Evolutionary conservation across 2,888 invertebrate genomes (phyloP).

Genomic region (Actias luna): DNA sequence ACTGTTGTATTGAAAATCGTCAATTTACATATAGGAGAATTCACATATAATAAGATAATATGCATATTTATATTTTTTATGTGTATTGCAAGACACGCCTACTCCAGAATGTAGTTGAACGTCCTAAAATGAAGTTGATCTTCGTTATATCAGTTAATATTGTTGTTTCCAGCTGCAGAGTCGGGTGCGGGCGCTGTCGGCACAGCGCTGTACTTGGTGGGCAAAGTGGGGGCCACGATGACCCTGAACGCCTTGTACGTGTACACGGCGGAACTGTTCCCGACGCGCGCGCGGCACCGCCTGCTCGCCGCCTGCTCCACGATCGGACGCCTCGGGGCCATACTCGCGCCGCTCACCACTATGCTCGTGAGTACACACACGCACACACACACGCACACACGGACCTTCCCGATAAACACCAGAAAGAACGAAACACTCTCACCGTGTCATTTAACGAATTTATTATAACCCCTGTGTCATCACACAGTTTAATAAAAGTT

Average conservation of each 20-base stretch:
- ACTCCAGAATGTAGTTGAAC: too few relatives aligned
- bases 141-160: background rate
- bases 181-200: slow-evolving; percentile 43
- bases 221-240: slow-evolving; percentile 85
- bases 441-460: too few relatives aligned
- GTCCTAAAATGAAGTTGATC: background rate
- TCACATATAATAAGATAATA: too few relatives aligned
- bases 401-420: background rate
- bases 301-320: slow-evolving; percentile 86
- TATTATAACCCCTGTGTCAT: too few relatives aligned
- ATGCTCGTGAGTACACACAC: slow-evolving; percentile 76
- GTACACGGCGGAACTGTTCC: slow-evolving; percentile 88
- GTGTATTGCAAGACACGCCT: too few relatives aligned
- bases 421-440: too few relatives aligned
- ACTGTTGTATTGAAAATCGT: too few relatives aligned
- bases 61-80: background rate
- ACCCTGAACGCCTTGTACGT: slow-evolving; percentile 85
- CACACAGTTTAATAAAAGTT: too few relatives aligned
- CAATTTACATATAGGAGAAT: too few relatives aligned
- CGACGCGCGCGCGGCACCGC: slow-evolving; percentile 85
- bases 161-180: background rate
- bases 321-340: slow-evolving; percentile 86
- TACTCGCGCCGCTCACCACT: slow-evolving; percentile 86
- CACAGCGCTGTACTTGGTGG: slow-evolving; percentile 75
- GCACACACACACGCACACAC: background rate